Evolutionary conservation across 2,797 vertebrate genomes (phyloP), one percentile per base, ranked within the genome.

Genomic region (Enteromius paludinosus): DNA sequence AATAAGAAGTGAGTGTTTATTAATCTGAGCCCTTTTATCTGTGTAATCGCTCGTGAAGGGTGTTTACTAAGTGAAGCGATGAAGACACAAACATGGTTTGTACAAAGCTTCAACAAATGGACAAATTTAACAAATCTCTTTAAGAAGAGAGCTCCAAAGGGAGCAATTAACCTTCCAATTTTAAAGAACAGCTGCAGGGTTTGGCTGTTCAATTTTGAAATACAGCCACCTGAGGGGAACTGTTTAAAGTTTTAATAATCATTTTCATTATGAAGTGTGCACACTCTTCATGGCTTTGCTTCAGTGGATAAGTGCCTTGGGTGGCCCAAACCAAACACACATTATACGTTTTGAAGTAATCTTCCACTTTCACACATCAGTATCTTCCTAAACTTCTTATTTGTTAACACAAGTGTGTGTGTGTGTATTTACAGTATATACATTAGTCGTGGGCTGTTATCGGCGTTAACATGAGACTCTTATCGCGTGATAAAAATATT

Each of bases 221-320:
- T 70, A 38, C 52, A 70, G 41, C 38, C 65, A 77, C 73, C 81
- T 35, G 65, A 83, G 81, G 73, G 49, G n/a, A 70, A 38, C 64
- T 47, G 14, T 70, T 83, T 68, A 77, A 83, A 66, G 43, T 83
- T 83, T 83, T 77, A 83, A 77, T 83, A 77, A 83, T 77, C 41
- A 69, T 77, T 83, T 77, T 77, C 81, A 83, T 77, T 77, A 83
- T 77, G 73, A 83, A 83, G 73, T 77, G 81, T 83, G 49, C 64
- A 25, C 30, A 83, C 64, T 62, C 74, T 56, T 65, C 9, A 25
- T 45, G 25, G 49, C 71, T 82, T 75, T 68, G 81, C 73, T 70
- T 83, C 81, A 77, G 14, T 69, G 64, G 20, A 45, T 70, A 83
- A 69, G 28, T 69, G 81, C 65, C 81, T 70, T 77, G 38, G 73